Evolutionary conservation across 2,888 invertebrate genomes (phyloP).

Genomic region (Atethmia centrago): DNA sequence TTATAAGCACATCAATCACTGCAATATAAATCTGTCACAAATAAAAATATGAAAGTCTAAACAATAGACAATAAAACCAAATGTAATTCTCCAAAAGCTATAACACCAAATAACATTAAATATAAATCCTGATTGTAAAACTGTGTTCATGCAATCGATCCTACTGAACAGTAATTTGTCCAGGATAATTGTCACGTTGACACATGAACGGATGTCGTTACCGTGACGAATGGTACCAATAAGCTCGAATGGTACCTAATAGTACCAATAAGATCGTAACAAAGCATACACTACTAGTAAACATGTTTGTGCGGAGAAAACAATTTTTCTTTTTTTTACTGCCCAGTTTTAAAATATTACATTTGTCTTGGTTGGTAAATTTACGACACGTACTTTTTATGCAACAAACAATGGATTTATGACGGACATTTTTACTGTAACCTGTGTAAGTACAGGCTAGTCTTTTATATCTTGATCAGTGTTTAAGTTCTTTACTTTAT

Average conservation of each 20-base stretch:
- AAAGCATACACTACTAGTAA: neutral
- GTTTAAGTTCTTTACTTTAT: too few relatives aligned
- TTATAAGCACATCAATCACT: neutral
- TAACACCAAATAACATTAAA: conserved; percentile 12
- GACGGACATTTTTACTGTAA: too few relatives aligned
- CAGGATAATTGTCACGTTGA: conserved; percentile 41
- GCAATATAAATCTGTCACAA: neutral
- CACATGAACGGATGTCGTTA: conserved; percentile 25
- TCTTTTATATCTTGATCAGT: too few relatives aligned
- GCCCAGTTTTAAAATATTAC: neutral
- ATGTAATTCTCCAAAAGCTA: neutral
- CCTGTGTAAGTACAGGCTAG: too few relatives aligned
- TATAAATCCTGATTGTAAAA: conserved; percentile 14
- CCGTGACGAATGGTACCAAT: conserved; percentile 30
- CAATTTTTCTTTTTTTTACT: neutral
- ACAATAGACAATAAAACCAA: neutral
- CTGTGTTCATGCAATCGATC: conserved; percentile 15
- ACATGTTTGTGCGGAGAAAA: neutral
- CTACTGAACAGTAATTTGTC: conserved; percentile 27
- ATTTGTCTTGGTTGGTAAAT: neutral
- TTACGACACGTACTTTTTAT: neutral
- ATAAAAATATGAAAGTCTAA: neutral
- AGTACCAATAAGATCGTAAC: conserved; percentile 5
- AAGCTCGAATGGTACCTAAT: neutral
- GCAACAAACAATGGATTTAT: too few relatives aligned